Evolutionary conservation across 2,888 invertebrate species (phyloP), one percentile per base, ranked within the genome.

Genomic region (Spodoptera picta): DNA sequence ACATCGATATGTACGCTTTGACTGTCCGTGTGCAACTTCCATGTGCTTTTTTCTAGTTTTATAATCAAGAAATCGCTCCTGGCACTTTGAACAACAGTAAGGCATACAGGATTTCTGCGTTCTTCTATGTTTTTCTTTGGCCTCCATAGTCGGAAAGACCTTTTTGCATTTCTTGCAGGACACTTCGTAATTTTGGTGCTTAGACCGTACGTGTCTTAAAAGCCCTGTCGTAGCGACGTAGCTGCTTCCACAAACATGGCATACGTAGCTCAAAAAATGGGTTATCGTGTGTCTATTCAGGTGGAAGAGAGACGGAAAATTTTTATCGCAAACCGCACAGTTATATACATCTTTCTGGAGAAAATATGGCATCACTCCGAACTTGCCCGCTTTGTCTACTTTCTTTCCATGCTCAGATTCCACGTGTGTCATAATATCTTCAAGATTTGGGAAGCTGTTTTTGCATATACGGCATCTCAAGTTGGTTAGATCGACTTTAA

Each of bases 61-160:
- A 85, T 89, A 92, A 73, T 91, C 89, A 0, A 88, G 73, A 70
- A 94, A 94, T 45, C 93, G 74, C 66, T 93, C 92, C 9, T 86
- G 83, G 57, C 93, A 94, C 50, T 90, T 89, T 0, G 87, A 86
- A 69, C 93, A 94, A 24, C 89, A 87, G 71, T 94, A 93, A 0
- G 92, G 90, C 91, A 93, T 89, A 69, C 93, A 93, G 0, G 89
- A 87, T 50, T 92, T 93, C 51, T 91, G 90, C 0, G 87, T 87
- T 0, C 91, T 75, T 0, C 90, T 82, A 63, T 94, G 94, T 7
- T 85, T 86, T 63, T 92, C 90, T 59, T 92, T 93, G 0, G 92
- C 93, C 41, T 93, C 92, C 87, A 92, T 91, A 0, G 84, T 90
- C 0, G 94, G 92, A 66, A 94, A 94, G 0, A 87, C 85, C 58